Evolutionary conservation across 2,113 vertebrate genomes (phyloP), one percentile per base, ranked within the genome.

Genomic region (pig (Sus scrofa)): DNA sequence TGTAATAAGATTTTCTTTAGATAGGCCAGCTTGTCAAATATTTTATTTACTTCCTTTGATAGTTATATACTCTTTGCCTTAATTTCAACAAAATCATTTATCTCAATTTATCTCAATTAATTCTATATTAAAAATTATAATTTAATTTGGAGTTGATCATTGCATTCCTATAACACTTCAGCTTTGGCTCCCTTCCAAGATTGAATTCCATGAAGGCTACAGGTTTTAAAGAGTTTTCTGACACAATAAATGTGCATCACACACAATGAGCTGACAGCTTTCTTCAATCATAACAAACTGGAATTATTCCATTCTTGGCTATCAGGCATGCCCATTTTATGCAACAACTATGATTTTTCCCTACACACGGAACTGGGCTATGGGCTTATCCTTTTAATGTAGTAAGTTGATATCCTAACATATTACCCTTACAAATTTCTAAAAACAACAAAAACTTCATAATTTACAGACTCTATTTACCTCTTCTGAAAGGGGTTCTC

Each of bases 61-160:
- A 84, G 81, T 91, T 84, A 26, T 74, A 84, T 86, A 94, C 87
- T 62, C 70, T 60, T 86, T 96, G 93, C 44, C 86, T 96, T 98
- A 97, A 98, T 97, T 97, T 86, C 92, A 96, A 0, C 10, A 34
- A 85, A 98, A 96, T 97, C 3, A 75, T 97, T 97, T 90, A 83
- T 3, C 19, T 96, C 93, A 97, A 75, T 97, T 97, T 90, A 83
- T 3, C 19, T 96, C 93, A 97, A 78, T 78, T 54, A n/a, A 91
- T 95, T 93, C 87, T 93, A 86, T 78, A 56, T 96, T 98, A 93
- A 92, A 37, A 54, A 27, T 73, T 3, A 27, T 89, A 96, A 97
- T 98, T 98, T 97, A 97, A 98, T 97, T 98, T 97, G 94, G 74
- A 93, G 70, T 74, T 97, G 82, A 91, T 97, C 56, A 12, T 97